Conservation (phyloP, 2,888 invertebrate species). For the Imbricaverruca yamaguchii region DNA sequence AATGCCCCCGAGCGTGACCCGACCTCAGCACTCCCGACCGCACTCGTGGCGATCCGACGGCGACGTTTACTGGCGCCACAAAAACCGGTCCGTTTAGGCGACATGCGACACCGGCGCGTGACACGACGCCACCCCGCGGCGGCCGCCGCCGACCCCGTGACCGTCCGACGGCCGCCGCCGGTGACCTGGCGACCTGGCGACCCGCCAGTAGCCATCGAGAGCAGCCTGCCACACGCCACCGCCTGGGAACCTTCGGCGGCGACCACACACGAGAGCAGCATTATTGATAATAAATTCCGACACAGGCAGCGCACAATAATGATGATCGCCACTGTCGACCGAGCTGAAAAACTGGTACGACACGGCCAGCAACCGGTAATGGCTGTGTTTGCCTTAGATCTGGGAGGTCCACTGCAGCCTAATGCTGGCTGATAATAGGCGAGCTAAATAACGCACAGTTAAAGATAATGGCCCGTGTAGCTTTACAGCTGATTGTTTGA, state of each 20-base stretch:
- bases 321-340: not conserved
- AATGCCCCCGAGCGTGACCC: too few relatives aligned
- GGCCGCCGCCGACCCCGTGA: not conserved
- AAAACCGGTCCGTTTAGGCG: not conserved
- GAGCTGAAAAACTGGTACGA: not conserved
- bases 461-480: not conserved
- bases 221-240: not conserved
- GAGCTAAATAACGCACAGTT: not conserved
- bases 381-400: slow-evolving; percentile 5
- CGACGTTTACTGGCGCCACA: not conserved
- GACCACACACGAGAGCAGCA: not conserved
- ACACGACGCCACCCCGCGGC: not conserved
- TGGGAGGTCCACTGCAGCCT: slow-evolving; percentile 3
- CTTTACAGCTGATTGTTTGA: not conserved
- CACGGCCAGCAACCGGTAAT: not conserved
- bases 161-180: not conserved
- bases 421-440: not conserved
- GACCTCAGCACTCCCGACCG: too few relatives aligned
- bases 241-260: not conserved
- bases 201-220: too few relatives aligned
- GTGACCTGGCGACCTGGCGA: too few relatives aligned
- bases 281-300: slow-evolving; percentile 19
- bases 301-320: not conserved
- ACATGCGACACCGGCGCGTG: not conserved
- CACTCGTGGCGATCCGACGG: not conserved